Base-by-base conservation (phyloP, 2,797 vertebrate species). In the Centropyge bicolor region DNA sequence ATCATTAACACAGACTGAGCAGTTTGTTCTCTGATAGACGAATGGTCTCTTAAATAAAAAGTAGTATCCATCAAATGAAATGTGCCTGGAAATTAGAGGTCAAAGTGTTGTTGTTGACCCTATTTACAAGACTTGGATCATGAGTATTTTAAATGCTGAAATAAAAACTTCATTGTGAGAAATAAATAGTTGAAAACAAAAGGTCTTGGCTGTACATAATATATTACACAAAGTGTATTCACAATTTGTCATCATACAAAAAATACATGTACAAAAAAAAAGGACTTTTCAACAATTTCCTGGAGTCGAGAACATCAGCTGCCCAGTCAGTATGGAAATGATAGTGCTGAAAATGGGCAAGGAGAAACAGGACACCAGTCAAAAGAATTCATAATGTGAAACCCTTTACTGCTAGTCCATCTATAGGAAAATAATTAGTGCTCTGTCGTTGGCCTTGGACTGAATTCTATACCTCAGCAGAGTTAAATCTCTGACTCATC, bases 401-500 rank as follows among this genome's bases (percentile, higher is more conserved):
- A 81, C 64, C 14, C 5, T 22, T 72, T 79, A 22, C 24, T 60
- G 16, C 56, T 49, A 24, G 68, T 27, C 62, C 81, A 83, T 57
- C 64, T 81, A 71, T 13, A 76, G 76, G 43, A 84, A n/a, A 64
- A 49, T 86, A 60, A 83, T 81, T 69, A 81, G 81, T 82, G 66
- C 72, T 48, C 57, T 36, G 65, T 65, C 46, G 35, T 41, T 45
- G 55, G 76, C 51, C 63, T 65, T 35, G 12, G 59, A 70, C 43
- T 76, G 0, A 71, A 69, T 63, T 69, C 63, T 66, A 61, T n/a
- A 76, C 57, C 68, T 83, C 81, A 72, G 88, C 83, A 81, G 51
- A 72, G 36, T 95, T 84, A 96, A 75, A 95, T 95, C 88, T 95
- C 95, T 9, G 95, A 95, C 89, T 96, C 95, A 43, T 95, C 95